Evolutionary conservation across 2,797 vertebrate species (phyloP).

Genomic region (Okamejei kenojei): DNA sequence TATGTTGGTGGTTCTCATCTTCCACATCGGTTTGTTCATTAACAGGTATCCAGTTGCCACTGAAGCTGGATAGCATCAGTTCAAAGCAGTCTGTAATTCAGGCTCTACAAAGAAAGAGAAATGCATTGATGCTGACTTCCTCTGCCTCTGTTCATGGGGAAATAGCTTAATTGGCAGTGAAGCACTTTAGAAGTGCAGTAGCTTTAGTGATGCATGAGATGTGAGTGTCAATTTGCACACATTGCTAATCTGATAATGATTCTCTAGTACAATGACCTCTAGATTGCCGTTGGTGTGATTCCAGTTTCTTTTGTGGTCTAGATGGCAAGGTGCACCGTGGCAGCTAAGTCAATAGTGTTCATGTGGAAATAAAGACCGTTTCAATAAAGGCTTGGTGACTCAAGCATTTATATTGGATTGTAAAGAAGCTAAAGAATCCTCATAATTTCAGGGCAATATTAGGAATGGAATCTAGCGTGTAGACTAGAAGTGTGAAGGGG

Average conservation of each 20-base stretch:
- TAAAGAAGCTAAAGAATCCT: neutral
- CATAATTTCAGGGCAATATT: neutral
- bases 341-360: neutral
- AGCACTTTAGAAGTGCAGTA: too few species aligned
- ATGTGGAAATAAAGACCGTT: neutral
- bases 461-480: neutral
- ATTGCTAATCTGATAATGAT: too few species aligned
- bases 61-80: neutral
- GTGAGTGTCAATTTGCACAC: too few species aligned
- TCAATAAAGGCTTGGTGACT: neutral
- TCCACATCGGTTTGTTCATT: neutral
- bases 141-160: too few species aligned
- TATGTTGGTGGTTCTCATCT: neutral
- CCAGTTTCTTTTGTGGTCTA: neutral
- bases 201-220: too few species aligned
- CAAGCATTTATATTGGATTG: neutral
- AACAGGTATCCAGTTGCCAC: neutral
- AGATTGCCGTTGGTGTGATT: neutral
- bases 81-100: neutral
- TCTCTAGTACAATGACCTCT: neutral
- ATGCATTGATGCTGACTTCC: too few species aligned
- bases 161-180: too few species aligned
- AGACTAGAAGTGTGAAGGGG: neutral
- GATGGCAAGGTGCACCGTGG: neutral
- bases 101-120: neutral